Evolutionary conservation across 2,797 vertebrate genomes (phyloP).

Genomic region (Bucorvus abyssinicus): DNA sequence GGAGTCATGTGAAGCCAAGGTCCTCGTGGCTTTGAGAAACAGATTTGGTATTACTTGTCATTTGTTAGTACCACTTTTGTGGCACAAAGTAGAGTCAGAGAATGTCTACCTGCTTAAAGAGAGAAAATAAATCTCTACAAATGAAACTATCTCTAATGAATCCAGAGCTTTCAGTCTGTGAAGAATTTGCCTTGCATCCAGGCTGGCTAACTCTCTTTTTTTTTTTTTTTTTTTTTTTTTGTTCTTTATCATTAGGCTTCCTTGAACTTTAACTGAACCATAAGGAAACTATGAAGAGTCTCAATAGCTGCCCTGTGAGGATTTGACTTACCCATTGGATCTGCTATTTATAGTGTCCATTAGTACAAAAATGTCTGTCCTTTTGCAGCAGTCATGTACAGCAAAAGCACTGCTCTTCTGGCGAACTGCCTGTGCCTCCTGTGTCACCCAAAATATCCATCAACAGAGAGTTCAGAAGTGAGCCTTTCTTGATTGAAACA

Average conservation of each 20-base stretch:
- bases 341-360: slow-evolving; percentile 66
- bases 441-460: slow-evolving; percentile 70
- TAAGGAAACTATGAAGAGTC: slow-evolving; percentile 44
- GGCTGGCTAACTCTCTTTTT: neutral
- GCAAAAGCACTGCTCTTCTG: slow-evolving; percentile 40
- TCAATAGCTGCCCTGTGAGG: slow-evolving; percentile 50
- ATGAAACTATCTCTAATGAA: neutral
- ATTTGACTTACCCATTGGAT: slow-evolving; percentile 40
- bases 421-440: slow-evolving; percentile 9
- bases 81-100: neutral
- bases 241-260: slow-evolving; percentile 50
- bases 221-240: neutral
- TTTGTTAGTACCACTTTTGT: neutral
- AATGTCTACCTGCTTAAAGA: neutral
- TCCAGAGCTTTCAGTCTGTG: neutral
- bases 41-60: neutral
- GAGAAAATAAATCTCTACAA: neutral
- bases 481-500: slow-evolving; percentile 27
- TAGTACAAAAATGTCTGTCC: slow-evolving; percentile 58
- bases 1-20: neutral
- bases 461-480: slow-evolving; percentile 43
- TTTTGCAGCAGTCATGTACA: slow-evolving; percentile 62
- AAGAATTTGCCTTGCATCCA: neutral
- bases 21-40: neutral
- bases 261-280: slow-evolving; percentile 71